Percentiles rank a stretch among this genome's conserved stretches.
Conservation (phyloP, 1,140 invertebrate species). For the Lepidurus arcticus region DNA sequence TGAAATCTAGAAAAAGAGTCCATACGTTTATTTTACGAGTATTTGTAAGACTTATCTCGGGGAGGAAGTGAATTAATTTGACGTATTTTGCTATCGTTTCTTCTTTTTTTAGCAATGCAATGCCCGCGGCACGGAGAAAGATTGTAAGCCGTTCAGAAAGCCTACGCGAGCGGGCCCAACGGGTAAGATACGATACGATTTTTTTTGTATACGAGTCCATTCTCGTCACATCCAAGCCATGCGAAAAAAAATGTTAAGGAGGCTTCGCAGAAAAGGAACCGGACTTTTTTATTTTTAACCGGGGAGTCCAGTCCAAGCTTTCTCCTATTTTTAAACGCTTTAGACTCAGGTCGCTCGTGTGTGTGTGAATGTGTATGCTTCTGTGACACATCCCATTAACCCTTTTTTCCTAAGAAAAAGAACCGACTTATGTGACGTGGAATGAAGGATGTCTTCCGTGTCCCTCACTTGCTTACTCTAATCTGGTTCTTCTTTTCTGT, state of each 20-base stretch:
- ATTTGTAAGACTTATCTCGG: background rate
- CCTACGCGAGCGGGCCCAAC: constrained; percentile 31
- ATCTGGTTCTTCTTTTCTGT: constrained; percentile 30
- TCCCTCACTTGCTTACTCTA: constrained; percentile 24
- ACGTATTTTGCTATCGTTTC: background rate
- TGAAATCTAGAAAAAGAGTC: too few species aligned
- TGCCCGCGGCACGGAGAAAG: constrained; percentile 29
- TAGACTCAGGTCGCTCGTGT: background rate
- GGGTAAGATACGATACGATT: constrained; percentile 22
- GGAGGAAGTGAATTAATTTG: constrained; percentile 8
- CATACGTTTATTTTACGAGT: too few species aligned
- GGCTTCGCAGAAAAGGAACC: background rate
- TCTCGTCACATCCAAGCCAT: background rate
- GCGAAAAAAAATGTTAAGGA: background rate
- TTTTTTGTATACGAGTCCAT: background rate
- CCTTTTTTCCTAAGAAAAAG: too few species aligned
- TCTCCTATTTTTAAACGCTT: constrained; percentile 8
- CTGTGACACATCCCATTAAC: background rate
- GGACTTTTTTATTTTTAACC: background rate
- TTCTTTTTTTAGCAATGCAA: constrained; percentile 8
- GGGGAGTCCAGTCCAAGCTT: background rate
- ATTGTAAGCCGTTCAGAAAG: constrained; percentile 33
- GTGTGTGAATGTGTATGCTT: background rate
- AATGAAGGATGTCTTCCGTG: background rate
- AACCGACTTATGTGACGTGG: background rate